Percentiles rank a stretch among this genome's conserved stretches.
Conservation (phyloP, 92 coral and sea anemone species). For the Siderastrea siderea region DNA sequence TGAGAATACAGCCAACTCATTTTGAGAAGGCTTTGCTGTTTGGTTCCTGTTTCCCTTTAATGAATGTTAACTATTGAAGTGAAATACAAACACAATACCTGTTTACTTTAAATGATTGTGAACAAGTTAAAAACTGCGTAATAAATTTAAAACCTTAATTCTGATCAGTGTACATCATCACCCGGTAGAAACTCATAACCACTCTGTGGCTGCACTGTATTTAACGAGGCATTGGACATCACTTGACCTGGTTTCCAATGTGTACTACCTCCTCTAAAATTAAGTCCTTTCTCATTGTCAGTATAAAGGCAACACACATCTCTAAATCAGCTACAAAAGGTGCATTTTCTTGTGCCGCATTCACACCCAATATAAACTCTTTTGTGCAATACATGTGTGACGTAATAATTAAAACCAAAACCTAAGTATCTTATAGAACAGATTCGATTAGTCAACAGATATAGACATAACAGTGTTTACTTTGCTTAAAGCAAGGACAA, state of each 20-base stretch:
- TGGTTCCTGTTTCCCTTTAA: conserved; percentile 24
- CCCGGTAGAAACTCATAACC: neutral
- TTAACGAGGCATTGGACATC: conserved; percentile 16
- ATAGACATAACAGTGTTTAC: conserved; percentile 15
- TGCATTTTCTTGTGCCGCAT: conserved; percentile 14
- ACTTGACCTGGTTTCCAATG: conserved; percentile 20
- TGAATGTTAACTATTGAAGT: neutral
- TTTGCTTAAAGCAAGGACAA: neutral
- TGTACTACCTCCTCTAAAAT: neutral
- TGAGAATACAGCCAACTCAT: no score
- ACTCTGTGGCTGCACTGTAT: neutral
- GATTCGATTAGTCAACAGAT: neutral
- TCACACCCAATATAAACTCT: conserved; percentile 26
- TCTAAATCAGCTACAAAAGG: conserved; percentile 13
- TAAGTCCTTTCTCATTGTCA: conserved; percentile 1
- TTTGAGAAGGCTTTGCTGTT: neutral
- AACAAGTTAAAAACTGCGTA: conserved; percentile 3
- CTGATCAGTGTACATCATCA: conserved; percentile 27
- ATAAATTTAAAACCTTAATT: conserved; percentile 8
- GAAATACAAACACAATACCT: conserved; percentile 11
- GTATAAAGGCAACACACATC: neutral
- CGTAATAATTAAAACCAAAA: no score
- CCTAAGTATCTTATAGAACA: neutral
- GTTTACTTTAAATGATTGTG: conserved; percentile 8
- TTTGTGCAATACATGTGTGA: conserved; percentile 29